phyloP scores from a whole-genome alignment of 2,113 vertebrate genomes.

The Pterocles orientalis region DNA sequence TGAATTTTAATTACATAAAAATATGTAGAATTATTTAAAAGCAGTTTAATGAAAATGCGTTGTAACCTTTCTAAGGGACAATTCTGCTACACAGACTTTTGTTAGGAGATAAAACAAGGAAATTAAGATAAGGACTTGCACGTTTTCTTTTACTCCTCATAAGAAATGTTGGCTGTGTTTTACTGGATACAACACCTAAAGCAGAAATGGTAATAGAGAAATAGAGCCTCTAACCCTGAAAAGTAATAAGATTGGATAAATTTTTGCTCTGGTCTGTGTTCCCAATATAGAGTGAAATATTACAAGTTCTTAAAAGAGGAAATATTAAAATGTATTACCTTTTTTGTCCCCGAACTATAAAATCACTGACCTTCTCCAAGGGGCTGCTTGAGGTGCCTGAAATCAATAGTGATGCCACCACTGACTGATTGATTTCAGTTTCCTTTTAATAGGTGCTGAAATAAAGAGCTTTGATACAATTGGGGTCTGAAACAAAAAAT shows the following conservation, averaged over 20 bases:
- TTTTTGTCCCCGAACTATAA: background rate
- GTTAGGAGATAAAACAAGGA: background rate
- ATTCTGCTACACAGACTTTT: background rate
- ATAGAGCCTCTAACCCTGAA: background rate
- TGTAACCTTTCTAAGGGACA: background rate
- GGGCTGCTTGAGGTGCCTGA: background rate
- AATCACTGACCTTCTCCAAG: background rate
- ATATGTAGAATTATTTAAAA: background rate
- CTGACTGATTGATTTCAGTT: background rate
- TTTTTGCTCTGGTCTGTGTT: background rate
- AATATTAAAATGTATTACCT: background rate
- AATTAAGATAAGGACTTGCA: background rate
- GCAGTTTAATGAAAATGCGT: background rate
- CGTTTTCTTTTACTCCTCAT: background rate
- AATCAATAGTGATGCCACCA: background rate
- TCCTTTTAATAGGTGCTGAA: background rate
- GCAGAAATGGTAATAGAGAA: background rate
- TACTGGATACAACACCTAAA: background rate
- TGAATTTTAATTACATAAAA: slow-evolving; percentile 16
- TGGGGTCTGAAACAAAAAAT: background rate
- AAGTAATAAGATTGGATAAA: background rate
- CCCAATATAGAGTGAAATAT: background rate
- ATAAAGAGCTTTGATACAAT: background rate
- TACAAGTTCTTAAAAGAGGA: background rate
- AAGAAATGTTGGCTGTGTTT: background rate